A percentile compares a stretch with the other conserved stretches of the same genome.
Conservation (phyloP, 2,113 vertebrate species). For the Ptilonorhynchus violaceus region DNA sequence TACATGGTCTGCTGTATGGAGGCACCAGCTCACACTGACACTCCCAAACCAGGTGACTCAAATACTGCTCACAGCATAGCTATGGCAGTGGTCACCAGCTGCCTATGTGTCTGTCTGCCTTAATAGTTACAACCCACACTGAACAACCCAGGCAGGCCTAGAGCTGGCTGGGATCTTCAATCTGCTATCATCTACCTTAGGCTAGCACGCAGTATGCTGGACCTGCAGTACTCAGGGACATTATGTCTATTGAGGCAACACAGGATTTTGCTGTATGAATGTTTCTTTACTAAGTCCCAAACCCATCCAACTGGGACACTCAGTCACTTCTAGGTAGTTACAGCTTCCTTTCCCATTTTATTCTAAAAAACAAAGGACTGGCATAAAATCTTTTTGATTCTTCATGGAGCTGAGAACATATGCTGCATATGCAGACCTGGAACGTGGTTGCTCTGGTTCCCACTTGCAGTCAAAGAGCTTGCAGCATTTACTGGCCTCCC, state of each 20-base stretch:
- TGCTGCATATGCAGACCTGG: not conserved
- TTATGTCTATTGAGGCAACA: not conserved
- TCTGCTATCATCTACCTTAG: not conserved
- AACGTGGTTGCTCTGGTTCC: not conserved
- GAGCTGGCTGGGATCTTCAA: not conserved
- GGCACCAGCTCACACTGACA: not conserved
- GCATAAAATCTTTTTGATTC: not conserved
- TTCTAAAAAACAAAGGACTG: not conserved
- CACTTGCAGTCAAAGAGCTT: constrained; percentile 53
- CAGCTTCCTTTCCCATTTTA: not conserved
- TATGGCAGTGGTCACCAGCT: not conserved
- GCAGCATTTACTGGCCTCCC: constrained; percentile 42
- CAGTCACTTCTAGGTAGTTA: not conserved
- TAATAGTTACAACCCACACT: not conserved
- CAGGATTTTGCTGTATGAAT: not conserved
- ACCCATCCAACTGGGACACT: not conserved
- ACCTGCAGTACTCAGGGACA: not conserved
- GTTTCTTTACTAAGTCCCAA: not conserved
- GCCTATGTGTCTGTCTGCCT: not conserved
- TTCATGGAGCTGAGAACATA: not conserved
- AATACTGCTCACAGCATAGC: not conserved
- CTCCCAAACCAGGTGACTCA: not conserved
- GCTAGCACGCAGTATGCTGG: not conserved
- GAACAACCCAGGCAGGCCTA: not conserved
- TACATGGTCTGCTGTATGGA: not conserved